Evolutionary conservation across 2,113 vertebrate species (phyloP).

Genomic region (Cinclus mexicanus): DNA sequence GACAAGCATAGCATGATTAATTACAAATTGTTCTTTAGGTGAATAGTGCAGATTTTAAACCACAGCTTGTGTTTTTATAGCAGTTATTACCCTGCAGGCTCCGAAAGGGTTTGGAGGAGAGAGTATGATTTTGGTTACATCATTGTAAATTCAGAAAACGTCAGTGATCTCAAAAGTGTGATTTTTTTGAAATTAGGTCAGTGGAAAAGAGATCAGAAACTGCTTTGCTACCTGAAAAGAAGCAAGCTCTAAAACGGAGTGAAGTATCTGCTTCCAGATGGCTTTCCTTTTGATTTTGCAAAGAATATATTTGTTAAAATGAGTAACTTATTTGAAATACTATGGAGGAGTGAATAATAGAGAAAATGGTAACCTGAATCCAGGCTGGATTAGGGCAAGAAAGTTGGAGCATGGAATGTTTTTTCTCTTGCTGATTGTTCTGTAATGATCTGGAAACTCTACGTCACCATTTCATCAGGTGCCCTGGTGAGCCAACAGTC

Average conservation of each 20-base stretch:
- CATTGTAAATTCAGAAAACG: constrained; percentile 58
- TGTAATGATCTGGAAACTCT: not conserved
- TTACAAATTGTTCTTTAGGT: constrained; percentile 50
- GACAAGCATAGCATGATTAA: constrained; percentile 31
- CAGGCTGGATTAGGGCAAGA: not conserved
- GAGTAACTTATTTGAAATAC: not conserved
- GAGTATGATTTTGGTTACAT: constrained; percentile 39
- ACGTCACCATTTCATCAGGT: not conserved
- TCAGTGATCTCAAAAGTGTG: constrained; percentile 59
- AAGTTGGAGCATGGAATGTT: not conserved
- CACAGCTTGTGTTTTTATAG: constrained; percentile 64
- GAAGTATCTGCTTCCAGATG: not conserved
- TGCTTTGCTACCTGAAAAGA: constrained; percentile 49
- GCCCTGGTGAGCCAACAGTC: not conserved
- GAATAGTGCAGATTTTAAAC: constrained; percentile 46
- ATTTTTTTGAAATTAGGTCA: constrained; percentile 59
- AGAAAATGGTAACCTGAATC: not conserved
- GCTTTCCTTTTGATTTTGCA: not conserved
- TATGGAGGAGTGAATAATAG: not conserved
- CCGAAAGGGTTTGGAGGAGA: constrained; percentile 24
- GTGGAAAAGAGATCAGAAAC: constrained; percentile 47
- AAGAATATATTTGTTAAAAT: not conserved
- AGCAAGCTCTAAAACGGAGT: not conserved
- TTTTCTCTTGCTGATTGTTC: not conserved
- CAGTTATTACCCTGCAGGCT: constrained; percentile 45